phyloP scores from a whole-genome alignment of 2,113 vertebrate species.

The Tautogolabrus adspersus region DNA sequence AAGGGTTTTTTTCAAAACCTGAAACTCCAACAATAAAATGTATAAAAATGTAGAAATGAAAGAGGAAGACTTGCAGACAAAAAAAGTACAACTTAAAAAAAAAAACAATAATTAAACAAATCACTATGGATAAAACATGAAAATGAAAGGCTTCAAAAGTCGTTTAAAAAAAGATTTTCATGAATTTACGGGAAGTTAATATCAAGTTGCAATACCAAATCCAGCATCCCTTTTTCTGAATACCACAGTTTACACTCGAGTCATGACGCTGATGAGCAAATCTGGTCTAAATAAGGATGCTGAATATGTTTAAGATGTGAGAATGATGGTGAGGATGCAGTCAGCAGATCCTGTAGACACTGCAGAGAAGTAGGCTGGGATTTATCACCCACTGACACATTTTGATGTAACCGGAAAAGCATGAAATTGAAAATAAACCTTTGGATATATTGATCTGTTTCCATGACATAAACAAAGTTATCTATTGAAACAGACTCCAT shows the following conservation, averaged over 20 bases:
- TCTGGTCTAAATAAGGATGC: conserved; percentile 53
- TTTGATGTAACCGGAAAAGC: conserved; percentile 78
- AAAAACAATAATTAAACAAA: too few species aligned
- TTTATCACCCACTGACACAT: conserved; percentile 77
- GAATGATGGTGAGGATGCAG: conserved; percentile 57
- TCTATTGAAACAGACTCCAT: conserved; percentile 3
- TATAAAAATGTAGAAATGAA: too few species aligned
- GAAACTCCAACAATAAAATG: too few species aligned
- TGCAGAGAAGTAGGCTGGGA: conserved; percentile 55
- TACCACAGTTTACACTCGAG: conserved; percentile 32
- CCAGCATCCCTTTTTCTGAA: neutral
- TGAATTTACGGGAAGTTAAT: too few species aligned
- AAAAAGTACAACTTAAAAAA: too few species aligned
- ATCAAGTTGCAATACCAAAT: neutral
- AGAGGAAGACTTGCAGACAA: too few species aligned
- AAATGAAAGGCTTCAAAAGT: too few species aligned
- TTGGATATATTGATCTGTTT: conserved; percentile 73
- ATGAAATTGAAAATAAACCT: conserved; percentile 81
- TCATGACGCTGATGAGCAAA: conserved; percentile 50
- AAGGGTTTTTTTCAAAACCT: too few species aligned
- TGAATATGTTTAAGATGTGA: conserved; percentile 56
- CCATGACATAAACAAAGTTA: conserved; percentile 41
- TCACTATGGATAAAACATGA: too few species aligned
- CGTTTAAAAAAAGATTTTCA: too few species aligned
- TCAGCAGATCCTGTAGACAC: conserved; percentile 66